These are phyloP conservation scores for Nomada fucata DNA, from an alignment of 2,888 invertebrate species.

Conservation along the genomic window DNA sequence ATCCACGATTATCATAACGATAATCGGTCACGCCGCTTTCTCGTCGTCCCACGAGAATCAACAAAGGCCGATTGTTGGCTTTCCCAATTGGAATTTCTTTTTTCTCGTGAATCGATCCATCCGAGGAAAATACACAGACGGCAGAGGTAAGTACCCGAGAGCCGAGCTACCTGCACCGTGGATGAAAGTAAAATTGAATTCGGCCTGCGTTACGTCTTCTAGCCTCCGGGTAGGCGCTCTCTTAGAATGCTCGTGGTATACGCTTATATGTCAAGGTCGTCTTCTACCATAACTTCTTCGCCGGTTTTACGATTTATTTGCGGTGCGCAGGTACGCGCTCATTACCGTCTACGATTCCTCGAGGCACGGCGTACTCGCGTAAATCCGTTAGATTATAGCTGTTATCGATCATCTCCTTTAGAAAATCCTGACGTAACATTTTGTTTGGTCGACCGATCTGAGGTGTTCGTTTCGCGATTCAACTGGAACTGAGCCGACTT, in stretches of 20 bases:
- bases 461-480: not conserved
- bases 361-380: constrained; percentile 15
- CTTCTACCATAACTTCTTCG: constrained; percentile 68
- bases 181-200: constrained; percentile 78
- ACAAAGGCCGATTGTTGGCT: constrained; percentile 32
- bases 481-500: too few relatives aligned
- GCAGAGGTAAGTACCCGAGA: not conserved
- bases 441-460: not conserved
- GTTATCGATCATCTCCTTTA: constrained; percentile 41
- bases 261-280: constrained; percentile 79
- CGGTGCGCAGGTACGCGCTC: constrained; percentile 13
- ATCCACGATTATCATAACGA: not conserved
- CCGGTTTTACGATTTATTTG: constrained; percentile 3
- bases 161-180: constrained; percentile 36
- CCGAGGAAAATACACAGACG: constrained; percentile 5
- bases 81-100: constrained; percentile 24
- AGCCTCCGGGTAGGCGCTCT: constrained; percentile 67
- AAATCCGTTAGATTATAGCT: constrained; percentile 38
- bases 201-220: constrained; percentile 71
- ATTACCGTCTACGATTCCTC: constrained; percentile 43
- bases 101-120: constrained; percentile 8
- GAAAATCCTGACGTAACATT: constrained; percentile 22
- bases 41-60: constrained; percentile 1
- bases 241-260: constrained; percentile 68
- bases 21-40: not conserved